Conservation (phyloP, 1,140 invertebrate species). For the Bombus vancouverensis region DNA sequence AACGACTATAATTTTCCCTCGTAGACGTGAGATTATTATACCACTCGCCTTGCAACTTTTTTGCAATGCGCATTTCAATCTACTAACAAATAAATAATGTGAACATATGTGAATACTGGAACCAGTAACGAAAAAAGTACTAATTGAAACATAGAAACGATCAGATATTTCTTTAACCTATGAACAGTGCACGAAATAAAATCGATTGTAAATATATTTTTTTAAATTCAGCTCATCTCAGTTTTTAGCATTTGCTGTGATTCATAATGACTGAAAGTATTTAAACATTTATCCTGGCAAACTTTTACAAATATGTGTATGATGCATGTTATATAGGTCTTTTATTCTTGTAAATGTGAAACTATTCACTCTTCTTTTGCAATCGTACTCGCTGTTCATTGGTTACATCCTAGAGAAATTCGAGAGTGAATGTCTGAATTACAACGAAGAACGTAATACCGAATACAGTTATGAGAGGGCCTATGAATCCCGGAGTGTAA, state of each 20-base stretch:
- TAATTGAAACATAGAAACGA: not conserved
- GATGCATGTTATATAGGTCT: not conserved
- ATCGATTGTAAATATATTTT: not conserved
- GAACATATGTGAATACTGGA: not conserved
- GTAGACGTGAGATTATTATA: not conserved
- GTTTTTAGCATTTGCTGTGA: not conserved
- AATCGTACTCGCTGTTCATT: not conserved
- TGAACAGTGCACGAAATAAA: not conserved
- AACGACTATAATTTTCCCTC: slow-evolving; percentile 1
- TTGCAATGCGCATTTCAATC: not conserved
- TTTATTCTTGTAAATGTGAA: not conserved
- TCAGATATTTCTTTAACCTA: not conserved
- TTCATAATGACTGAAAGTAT: not conserved
- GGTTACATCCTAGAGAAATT: slow-evolving; percentile 16
- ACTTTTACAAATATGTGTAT: not conserved
- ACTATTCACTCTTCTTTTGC: not conserved
- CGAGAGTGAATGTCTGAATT: slow-evolving; percentile 48
- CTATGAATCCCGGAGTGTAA: too few species aligned
- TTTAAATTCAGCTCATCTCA: not conserved
- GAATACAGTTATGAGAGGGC: too few species aligned
- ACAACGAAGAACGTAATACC: slow-evolving; percentile 25
- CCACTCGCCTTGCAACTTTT: not conserved
- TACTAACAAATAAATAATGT: not conserved
- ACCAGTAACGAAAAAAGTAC: not conserved
- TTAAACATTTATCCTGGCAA: not conserved